These are phyloP conservation scores for Leptodactylus fallax DNA, from an alignment of 2,797 vertebrate genomes.

Conservation along the genomic window DNA sequence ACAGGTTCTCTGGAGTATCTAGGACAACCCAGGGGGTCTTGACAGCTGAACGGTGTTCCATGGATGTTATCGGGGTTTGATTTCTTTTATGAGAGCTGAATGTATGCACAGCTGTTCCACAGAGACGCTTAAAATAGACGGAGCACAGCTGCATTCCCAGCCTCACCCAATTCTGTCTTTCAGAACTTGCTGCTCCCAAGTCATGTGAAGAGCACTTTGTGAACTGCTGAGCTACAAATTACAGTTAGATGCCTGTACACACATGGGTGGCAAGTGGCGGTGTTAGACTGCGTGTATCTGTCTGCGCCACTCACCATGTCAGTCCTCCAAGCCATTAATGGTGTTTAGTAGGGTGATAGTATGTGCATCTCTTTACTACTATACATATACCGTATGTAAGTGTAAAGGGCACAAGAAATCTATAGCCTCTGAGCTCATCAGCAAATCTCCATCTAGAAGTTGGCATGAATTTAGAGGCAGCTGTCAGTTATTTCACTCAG, in stretches of 20 bases:
- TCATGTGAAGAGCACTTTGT: slow-evolving; percentile 43
- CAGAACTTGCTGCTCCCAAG: slow-evolving; percentile 25
- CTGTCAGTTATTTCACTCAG: slow-evolving; percentile 26
- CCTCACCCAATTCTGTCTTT: slow-evolving; percentile 57
- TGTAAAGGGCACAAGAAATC: slow-evolving; percentile 10
- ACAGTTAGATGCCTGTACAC: neutral
- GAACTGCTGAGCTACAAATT: slow-evolving; percentile 32
- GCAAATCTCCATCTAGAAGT: neutral
- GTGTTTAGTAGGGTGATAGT: neutral
- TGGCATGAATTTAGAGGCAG: slow-evolving; percentile 41
- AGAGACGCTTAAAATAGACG: slow-evolving; percentile 53
- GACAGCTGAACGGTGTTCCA: slow-evolving; percentile 49
- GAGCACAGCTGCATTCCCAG: slow-evolving; percentile 54
- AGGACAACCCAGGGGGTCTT: slow-evolving; percentile 34
- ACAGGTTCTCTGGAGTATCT: slow-evolving; percentile 33
- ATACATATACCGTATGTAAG: neutral
- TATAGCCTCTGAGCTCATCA: slow-evolving; percentile 38
- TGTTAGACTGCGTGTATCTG: neutral
- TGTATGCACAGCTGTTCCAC: slow-evolving; percentile 53
- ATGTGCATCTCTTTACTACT: slow-evolving; percentile 15
- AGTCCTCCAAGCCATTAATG: neutral
- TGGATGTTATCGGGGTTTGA: slow-evolving; percentile 52
- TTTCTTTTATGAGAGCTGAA: slow-evolving; percentile 54
- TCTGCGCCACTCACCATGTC: neutral
- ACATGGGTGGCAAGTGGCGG: neutral